Base-by-base conservation (phyloP, 2,797 vertebrate species). In the Onychomys torridus region DNA sequence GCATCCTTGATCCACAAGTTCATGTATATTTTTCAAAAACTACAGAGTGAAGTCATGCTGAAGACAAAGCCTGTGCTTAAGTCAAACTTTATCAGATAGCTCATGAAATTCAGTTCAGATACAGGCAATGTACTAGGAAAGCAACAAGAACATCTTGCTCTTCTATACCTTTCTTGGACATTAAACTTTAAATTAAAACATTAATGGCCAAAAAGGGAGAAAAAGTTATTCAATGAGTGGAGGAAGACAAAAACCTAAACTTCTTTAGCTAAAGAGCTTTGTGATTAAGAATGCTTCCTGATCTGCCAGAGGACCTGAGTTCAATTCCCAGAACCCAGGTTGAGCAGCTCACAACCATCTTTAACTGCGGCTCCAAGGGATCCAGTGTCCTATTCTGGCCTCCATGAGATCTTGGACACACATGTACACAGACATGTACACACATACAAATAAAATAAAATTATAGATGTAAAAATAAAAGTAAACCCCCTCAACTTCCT, bases 161-260 rank as follows among this genome's bases (percentile, higher is more conserved):
- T 55, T 67, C 29, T 67, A 65, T 2, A 69, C 2, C 34, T 32
- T n/a, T 94, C 29, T 23, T 82, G 57, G 14, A 23, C 3, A 93
- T 52, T 79, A 57, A 75, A 89, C 9, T 75, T 34, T 13, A 52
- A 94, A 69, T 86, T 43, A 52, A 95, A 90, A 73, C 57, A 29
- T 85, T 69, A 91, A 43, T n/a, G 4, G 19, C 6, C 6, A 75
- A 76, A 61, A 3, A 1, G n/a, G 25, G 75, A 57, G 11, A 19
- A 82, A 57, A 71, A 73, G 4, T 85, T 75, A 46, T 43, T 13
- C 46, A 37, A 0, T 89, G 29, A 76, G 19, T 34, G 37, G 10
- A 76, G 40, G 6, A 89, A 61, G 13, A 40, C 14, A 8, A 75
- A 77, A 73, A 40, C 8, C 17, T 32, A 29, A 73, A 37, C 2